A percentile compares a stretch with the other conserved stretches of the same genome.
Conservation (phyloP, 2,888 invertebrate genomes). For the Hololepta plana region DNA sequence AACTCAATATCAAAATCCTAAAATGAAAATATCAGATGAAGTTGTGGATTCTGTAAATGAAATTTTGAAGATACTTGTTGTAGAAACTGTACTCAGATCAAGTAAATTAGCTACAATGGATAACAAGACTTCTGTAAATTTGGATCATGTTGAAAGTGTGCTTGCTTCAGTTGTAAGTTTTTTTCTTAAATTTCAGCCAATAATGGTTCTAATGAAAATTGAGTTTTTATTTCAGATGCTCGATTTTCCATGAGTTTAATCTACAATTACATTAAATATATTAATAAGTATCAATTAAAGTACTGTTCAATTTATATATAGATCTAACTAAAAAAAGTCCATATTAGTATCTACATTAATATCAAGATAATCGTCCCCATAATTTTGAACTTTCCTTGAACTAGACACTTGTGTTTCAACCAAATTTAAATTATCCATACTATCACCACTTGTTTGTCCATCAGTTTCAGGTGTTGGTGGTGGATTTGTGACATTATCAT, state of each 20-base stretch:
- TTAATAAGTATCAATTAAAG: too few relatives aligned
- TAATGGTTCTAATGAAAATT: too few relatives aligned
- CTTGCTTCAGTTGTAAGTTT: conserved; percentile 35
- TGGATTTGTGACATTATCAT: conserved; percentile 45
- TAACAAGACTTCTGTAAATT: conserved; percentile 28
- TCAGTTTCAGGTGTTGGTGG: conserved; percentile 69
- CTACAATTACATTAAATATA: too few relatives aligned
- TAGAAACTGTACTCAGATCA: conserved; percentile 35
- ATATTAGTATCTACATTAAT: conserved; percentile 41
- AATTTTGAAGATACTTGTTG: conserved; percentile 33
- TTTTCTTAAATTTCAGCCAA: too few relatives aligned
- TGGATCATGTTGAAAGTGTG: conserved; percentile 36
- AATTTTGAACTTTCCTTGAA: conserved; percentile 22
- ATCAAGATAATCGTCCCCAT: conserved; percentile 55
- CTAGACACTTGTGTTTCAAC: too few relatives aligned
- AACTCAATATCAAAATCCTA: conserved; percentile 33
- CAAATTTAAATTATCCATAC: conserved; percentile 19
- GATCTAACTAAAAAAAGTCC: conserved; percentile 18
- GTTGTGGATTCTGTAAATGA: conserved; percentile 33
- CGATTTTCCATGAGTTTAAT: conserved; percentile 36
- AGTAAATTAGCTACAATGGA: conserved; percentile 32
- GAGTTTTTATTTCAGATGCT: conserved; percentile 32
- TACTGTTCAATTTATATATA: too few relatives aligned
- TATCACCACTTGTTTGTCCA: conserved; percentile 43
- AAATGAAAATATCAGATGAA: conserved; percentile 36